Conservation (phyloP, 2,888 invertebrate genomes). For the Cryptophagus acutangulus region DNA sequence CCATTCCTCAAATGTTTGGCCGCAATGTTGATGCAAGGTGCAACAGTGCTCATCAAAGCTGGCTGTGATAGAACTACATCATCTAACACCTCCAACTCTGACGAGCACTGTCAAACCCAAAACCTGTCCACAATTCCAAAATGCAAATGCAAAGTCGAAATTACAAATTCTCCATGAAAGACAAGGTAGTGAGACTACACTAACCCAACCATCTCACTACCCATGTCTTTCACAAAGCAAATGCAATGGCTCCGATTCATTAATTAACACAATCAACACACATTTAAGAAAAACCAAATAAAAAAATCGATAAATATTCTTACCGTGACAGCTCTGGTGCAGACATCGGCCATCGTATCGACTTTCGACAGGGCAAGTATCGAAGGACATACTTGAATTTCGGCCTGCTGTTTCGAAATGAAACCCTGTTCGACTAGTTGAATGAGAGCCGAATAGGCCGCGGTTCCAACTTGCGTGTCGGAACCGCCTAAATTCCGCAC, state of each 20-base stretch:
- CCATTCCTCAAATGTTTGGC: neutral
- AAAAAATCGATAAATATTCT: slow-evolving; percentile 37
- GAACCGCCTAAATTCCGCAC: slow-evolving; percentile 57
- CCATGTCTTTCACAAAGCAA: slow-evolving; percentile 84
- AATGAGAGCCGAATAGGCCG: slow-evolving; percentile 59
- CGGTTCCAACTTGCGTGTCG: slow-evolving; percentile 62
- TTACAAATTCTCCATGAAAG: slow-evolving; percentile 75
- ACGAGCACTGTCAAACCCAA: slow-evolving; percentile 41
- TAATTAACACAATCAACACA: neutral
- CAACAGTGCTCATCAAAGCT: slow-evolving; percentile 89
- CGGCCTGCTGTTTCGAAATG: slow-evolving; percentile 56
- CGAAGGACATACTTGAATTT: slow-evolving; percentile 61
- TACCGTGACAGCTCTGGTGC: slow-evolving; percentile 55
- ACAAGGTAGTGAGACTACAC: slow-evolving; percentile 94
- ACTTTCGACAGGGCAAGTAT: slow-evolving; percentile 55
- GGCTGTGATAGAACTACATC: slow-evolving; percentile 78
- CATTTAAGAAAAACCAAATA: neutral
- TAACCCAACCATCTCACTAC: slow-evolving; percentile 86
- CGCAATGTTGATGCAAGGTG: slow-evolving; percentile 33
- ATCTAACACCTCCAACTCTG: slow-evolving; percentile 70
- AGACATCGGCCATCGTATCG: slow-evolving; percentile 51
- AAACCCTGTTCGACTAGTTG: slow-evolving; percentile 61
- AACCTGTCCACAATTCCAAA: too few species aligned
- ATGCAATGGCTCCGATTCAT: slow-evolving; percentile 46
- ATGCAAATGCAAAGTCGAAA: too few species aligned